Conservation (phyloP, 2,888 invertebrate species). For the Ferdinandea cuprea region DNA sequence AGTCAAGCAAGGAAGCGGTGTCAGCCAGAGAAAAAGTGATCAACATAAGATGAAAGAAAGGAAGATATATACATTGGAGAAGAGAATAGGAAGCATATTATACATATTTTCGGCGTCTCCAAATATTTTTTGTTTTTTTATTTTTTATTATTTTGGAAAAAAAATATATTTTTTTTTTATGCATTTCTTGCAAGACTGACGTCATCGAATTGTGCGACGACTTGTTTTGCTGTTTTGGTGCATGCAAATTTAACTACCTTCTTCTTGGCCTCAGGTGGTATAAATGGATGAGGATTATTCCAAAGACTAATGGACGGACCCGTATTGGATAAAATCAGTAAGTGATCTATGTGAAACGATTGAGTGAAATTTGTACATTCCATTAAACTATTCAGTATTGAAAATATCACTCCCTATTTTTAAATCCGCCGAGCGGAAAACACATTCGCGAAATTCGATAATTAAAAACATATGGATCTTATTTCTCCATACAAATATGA, state of each 20-base stretch:
- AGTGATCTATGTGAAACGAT: slow-evolving; percentile 7
- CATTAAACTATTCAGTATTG: no score
- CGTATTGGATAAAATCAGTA: slow-evolving; percentile 25
- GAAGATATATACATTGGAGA: slow-evolving; percentile 10
- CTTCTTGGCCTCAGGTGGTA: neutral
- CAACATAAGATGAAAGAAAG: slow-evolving; percentile 8
- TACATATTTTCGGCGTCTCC: slow-evolving; percentile 40
- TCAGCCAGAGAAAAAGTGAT: slow-evolving; percentile 23
- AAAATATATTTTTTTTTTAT: slow-evolving; percentile 60
- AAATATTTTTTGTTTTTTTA: slow-evolving; percentile 33
- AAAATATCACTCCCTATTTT: no score
- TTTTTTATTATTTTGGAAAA: slow-evolving; percentile 32
- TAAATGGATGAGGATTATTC: neutral
- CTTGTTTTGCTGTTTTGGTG: slow-evolving; percentile 30
- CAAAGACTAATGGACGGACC: slow-evolving; percentile 5
- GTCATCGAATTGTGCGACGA: slow-evolving; percentile 34
- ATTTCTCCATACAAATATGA: no score
- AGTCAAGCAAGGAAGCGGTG: slow-evolving; percentile 1
- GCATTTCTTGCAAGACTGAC: slow-evolving; percentile 67
- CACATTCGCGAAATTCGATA: no score
- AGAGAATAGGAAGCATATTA: slow-evolving; percentile 45
- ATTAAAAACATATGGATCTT: no score
- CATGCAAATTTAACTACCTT: neutral
- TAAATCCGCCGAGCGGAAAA: no score
- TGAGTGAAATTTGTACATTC: neutral